Evolutionary conservation across 2,888 invertebrate genomes (phyloP), one percentile per base, ranked within the genome.

Genomic region (Anodontia alba): DNA sequence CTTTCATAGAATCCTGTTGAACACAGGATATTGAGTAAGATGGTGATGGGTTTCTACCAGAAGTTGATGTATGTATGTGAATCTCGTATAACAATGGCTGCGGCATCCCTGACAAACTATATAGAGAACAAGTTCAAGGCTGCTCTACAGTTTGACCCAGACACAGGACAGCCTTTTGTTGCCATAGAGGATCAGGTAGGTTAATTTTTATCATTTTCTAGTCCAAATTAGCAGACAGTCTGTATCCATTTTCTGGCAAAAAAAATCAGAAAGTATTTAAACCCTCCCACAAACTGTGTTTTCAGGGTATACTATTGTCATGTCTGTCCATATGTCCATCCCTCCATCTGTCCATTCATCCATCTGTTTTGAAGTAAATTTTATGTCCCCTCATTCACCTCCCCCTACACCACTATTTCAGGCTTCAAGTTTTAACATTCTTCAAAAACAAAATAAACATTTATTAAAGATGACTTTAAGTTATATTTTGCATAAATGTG

Each of bases 11-110:
- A 90, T 38, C 89, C 90, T 8, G 81, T 92, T 5, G 90, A 91
- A 70, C 83, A 90, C 70, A 88, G 86, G 29, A 82, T 87, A 0
- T 54, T 92, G 26, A 89, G 89, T 31, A 86, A 89, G 43, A 92
- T 91, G 92, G 87, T 87, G 54, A 87, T 87, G 80, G 90, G 90
- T 0, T 90, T 92, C 33, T 83, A 90, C 62, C 88, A 90, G 76
- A 90, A 91, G 72, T 73, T 90, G 29, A 78, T 82, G 54, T 82
- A 82, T 49, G 89, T 91, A 26, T 82, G 81, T 70, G 86, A 90
- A 26, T 80, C 85, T 26, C 83, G 89, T 20, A 78, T 87, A 12
- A 87, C 89, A 17, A 88, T 92, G 91, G 84, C 87, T 23, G 87
- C 91, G 12, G 76, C 79, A 36, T 80, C 87, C 8, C 73, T 91